Evolutionary conservation across 2,888 invertebrate species (phyloP).

Genomic region (Acanthosoma haemorrhoidale): DNA sequence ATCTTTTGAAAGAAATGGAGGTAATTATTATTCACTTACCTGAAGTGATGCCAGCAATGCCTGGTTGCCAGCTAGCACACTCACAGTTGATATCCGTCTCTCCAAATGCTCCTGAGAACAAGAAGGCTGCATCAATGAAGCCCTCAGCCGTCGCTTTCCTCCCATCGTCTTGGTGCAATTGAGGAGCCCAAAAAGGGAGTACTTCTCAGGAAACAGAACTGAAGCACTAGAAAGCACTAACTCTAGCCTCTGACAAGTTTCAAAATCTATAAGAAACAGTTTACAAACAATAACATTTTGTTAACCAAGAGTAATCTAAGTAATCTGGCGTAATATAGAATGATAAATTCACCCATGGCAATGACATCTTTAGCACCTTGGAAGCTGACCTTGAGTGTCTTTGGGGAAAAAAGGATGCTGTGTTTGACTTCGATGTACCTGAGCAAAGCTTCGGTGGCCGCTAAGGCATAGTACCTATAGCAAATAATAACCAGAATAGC

Average conservation of each 20-base stretch:
- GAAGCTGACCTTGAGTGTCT: slow-evolving; percentile 74
- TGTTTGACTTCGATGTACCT: slow-evolving; percentile 78
- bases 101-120: slow-evolving; percentile 61
- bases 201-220: slow-evolving; percentile 43
- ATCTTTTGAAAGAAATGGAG: too few species aligned
- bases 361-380: slow-evolving; percentile 74
- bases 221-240: slow-evolving; percentile 48
- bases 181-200: slow-evolving; percentile 60
- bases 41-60: slow-evolving; percentile 60
- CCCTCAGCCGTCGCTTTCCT: slow-evolving; percentile 71
- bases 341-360: slow-evolving; percentile 63
- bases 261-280: slow-evolving; percentile 57
- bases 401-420: slow-evolving; percentile 65
- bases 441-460: slow-evolving; percentile 76
- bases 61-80: slow-evolving; percentile 66
- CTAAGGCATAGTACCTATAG: slow-evolving; percentile 74
- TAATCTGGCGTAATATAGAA: too few species aligned
- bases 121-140: slow-evolving; percentile 74
- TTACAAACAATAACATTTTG: background rate
- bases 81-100: slow-evolving; percentile 65
- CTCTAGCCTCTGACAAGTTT: slow-evolving; percentile 73
- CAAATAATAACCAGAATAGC: slow-evolving; percentile 20
- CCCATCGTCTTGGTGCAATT: slow-evolving; percentile 65
- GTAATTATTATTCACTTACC: slow-evolving; percentile 48
- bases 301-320: too few species aligned